Conservation (phyloP, 2,797 vertebrate species). For the Varecia variegata region DNA sequence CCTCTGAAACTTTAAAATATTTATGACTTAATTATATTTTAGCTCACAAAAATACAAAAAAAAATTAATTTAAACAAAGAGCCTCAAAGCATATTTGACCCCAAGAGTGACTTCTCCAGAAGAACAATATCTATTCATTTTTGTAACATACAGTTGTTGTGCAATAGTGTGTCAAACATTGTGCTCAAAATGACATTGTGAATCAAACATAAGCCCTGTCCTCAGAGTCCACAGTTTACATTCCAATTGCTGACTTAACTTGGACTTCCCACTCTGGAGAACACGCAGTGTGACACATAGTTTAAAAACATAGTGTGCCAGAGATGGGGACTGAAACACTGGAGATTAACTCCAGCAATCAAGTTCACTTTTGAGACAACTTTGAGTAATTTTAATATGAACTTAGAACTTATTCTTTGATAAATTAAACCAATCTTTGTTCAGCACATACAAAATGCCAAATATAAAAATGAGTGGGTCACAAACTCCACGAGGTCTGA, state of each 20-base stretch:
- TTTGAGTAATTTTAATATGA: not conserved
- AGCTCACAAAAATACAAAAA: not conserved
- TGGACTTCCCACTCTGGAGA: not conserved
- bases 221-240: not conserved
- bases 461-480: not conserved
- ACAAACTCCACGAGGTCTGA: not conserved
- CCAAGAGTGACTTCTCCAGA: not conserved
- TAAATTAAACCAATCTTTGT: not conserved
- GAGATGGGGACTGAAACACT: not conserved
- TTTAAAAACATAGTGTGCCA: not conserved
- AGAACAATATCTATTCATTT: not conserved
- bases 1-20: not conserved
- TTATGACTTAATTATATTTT: not conserved
- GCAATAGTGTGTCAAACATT: not conserved
- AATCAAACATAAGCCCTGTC: not conserved
- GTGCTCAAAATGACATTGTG: not conserved
- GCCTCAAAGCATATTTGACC: not conserved
- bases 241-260: not conserved
- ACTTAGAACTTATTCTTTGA: not conserved
- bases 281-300: not conserved
- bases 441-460: not conserved
- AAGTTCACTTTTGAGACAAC: not conserved
- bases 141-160: not conserved
- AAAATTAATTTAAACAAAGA: not conserved
- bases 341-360: not conserved